Conservation (phyloP, 2,113 vertebrate genomes). For the Tringa solitaria region DNA sequence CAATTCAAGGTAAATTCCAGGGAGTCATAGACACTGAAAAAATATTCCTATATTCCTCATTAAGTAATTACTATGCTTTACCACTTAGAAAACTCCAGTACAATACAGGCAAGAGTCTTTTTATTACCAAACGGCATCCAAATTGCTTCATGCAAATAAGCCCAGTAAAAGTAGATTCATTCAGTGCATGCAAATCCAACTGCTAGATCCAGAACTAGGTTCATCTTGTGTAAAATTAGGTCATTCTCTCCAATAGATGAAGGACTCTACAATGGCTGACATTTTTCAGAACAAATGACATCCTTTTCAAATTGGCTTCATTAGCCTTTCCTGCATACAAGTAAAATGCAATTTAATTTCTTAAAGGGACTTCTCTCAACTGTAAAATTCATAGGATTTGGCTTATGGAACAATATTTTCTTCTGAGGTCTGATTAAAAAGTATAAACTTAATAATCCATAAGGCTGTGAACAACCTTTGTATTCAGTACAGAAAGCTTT, state of each 20-base stretch:
- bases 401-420: slow-evolving; percentile 7
- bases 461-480: slow-evolving; percentile 33
- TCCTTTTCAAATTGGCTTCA: slow-evolving; percentile 18
- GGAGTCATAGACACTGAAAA: neutral
- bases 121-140: neutral
- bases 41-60: neutral
- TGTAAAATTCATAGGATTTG: slow-evolving; percentile 29
- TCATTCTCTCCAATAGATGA: neutral
- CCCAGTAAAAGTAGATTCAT: neutral
- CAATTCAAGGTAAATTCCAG: neutral
- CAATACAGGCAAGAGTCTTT: slow-evolving; percentile 11
- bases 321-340: slow-evolving; percentile 13
- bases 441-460: slow-evolving; percentile 20
- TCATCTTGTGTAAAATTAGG: slow-evolving; percentile 40
- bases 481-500: slow-evolving; percentile 10
- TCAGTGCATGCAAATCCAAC: neutral
- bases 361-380: slow-evolving; percentile 35
- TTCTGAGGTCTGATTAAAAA: slow-evolving; percentile 7
- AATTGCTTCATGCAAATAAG: slow-evolving; percentile 30
- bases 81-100: neutral
- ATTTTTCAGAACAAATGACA: slow-evolving; percentile 10
- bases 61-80: neutral
- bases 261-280: neutral
- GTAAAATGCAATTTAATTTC: slow-evolving; percentile 28
- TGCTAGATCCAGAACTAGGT: neutral